These are phyloP conservation scores for Schizopygopsis malacanthus DNA, from an alignment of 2,797 vertebrate species.

Conservation along the genomic window DNA sequence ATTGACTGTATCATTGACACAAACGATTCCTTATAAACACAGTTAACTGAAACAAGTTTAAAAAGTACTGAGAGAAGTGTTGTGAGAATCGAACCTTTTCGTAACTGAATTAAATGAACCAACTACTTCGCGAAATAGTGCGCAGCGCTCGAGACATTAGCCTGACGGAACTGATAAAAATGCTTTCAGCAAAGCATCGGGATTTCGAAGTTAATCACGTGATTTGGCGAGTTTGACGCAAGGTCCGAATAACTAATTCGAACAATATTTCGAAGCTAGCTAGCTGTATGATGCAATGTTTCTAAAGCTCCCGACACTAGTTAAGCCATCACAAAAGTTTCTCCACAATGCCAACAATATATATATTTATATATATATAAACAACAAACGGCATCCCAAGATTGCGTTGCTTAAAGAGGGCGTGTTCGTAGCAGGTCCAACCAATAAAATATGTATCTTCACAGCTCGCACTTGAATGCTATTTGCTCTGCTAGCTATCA, in stretches of 20 bases:
- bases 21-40: neutral
- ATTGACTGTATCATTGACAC: neutral
- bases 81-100: neutral
- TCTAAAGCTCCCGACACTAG: too few relatives aligned
- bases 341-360: neutral
- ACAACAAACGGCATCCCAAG: neutral
- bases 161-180: too few relatives aligned
- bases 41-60: neutral
- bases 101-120: too few relatives aligned
- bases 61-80: neutral
- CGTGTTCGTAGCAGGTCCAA: neutral
- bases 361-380: too few relatives aligned
- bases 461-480: neutral
- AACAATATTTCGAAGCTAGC: too few relatives aligned
- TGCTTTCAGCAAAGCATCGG: too few relatives aligned
- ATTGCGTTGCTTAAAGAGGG: too few relatives aligned
- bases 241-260: too few relatives aligned
- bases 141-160: too few relatives aligned
- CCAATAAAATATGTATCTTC: neutral
- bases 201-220: neutral
- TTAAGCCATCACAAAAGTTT: neutral
- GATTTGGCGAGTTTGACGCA: neutral
- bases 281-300: too few relatives aligned
- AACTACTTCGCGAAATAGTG: too few relatives aligned
- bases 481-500: neutral